Percentiles rank a stretch among this genome's conserved stretches.
Evolutionary conservation across 1,140 invertebrate genomes (phyloP).

Genomic region (Dolichoris vasculosae): DNA sequence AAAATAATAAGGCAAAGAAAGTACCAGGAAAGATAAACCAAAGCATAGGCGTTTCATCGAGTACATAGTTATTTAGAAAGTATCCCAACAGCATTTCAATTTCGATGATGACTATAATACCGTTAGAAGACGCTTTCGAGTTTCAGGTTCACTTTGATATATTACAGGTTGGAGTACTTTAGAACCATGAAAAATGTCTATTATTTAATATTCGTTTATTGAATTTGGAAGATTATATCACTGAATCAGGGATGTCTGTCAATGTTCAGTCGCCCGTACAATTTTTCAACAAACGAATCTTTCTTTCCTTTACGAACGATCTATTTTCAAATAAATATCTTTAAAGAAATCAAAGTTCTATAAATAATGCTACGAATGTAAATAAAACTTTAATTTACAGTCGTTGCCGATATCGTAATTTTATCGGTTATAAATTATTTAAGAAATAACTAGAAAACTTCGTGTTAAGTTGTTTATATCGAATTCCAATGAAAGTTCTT

Average conservation of each 20-base stretch:
- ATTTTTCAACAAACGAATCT: neutral
- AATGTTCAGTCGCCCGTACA: conserved; percentile 14
- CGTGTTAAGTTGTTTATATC: too few relatives aligned
- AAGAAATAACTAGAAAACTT: too few relatives aligned
- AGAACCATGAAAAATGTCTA: neutral
- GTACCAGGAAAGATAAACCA: conserved; percentile 8
- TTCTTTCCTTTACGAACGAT: neutral
- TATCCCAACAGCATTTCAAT: conserved; percentile 18
- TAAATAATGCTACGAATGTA: too few relatives aligned
- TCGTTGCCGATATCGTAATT: too few relatives aligned
- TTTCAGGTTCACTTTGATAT: neutral
- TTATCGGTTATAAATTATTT: too few relatives aligned
- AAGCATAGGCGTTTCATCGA: conserved; percentile 29
- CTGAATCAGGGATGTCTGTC: conserved; percentile 4
- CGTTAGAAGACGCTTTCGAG: neutral
- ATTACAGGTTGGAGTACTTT: neutral
- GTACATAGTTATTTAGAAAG: conserved; percentile 33
- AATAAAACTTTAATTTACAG: too few relatives aligned
- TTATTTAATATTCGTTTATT: neutral
- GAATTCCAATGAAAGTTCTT: too few relatives aligned
- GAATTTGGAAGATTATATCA: neutral
- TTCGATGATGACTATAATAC: neutral
- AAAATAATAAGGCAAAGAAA: neutral
- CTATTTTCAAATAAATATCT: neutral
- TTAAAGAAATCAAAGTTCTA: neutral